Evolutionary conservation across 2,888 invertebrate genomes (phyloP).

Genomic region (Limenitis camilla): DNA sequence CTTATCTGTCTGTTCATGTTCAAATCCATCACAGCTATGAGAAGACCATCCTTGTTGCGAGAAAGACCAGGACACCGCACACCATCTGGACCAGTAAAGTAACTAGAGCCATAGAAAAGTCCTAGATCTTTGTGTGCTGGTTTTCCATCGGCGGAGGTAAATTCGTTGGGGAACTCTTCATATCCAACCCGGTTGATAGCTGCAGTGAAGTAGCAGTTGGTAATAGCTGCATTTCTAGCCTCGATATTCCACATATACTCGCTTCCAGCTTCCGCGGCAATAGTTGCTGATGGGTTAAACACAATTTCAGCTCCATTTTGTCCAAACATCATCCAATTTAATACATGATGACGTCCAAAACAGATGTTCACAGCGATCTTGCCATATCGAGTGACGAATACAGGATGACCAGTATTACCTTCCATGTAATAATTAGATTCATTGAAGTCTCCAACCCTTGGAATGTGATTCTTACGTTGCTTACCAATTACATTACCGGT

Average conservation of each 20-base stretch:
- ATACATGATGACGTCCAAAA: constrained; percentile 97
- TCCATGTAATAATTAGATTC: constrained; percentile 99
- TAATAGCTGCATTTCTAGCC: constrained; percentile 96
- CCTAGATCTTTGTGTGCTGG: constrained; percentile 90
- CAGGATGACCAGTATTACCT: constrained; percentile 96
- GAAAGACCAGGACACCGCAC: constrained; percentile 91
- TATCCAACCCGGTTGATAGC: constrained; percentile 96
- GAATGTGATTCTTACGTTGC: constrained; percentile 98
- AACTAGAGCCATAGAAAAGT: constrained; percentile 97
- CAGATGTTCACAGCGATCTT: constrained; percentile 97
- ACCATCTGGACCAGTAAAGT: constrained; percentile 95
- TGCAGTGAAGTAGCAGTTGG: constrained; percentile 96
- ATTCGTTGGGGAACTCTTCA: constrained; percentile 81
- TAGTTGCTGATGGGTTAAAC: constrained; percentile 98
- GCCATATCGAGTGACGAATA: constrained; percentile 90
- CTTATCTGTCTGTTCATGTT: constrained; percentile 95
- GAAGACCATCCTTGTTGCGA: constrained; percentile 87
- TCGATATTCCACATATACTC: constrained; percentile 98
- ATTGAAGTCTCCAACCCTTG: constrained; percentile 98
- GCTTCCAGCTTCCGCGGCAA: constrained; percentile 78
- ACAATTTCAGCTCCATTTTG: constrained; percentile 98
- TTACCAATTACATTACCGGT: constrained; percentile 94
- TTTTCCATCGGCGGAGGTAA: constrained; percentile 76
- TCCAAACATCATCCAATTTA: constrained; percentile 99
- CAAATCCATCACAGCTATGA: constrained; percentile 92